Evolutionary conservation across 1,140 invertebrate genomes (phyloP).

Genomic region (Meloidogyne exigua): DNA sequence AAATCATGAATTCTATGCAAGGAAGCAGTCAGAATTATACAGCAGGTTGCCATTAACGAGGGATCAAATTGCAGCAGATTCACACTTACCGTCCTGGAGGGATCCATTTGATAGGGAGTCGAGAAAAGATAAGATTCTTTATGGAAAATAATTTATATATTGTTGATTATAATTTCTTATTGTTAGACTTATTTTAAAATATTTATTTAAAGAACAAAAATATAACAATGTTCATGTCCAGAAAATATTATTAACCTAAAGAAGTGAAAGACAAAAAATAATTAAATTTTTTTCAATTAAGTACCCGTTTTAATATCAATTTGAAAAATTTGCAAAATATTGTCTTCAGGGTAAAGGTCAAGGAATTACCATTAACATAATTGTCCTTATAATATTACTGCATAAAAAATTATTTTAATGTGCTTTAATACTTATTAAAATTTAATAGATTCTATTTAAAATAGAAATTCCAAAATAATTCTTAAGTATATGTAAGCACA

Average conservation of each 20-base stretch:
- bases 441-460: too few relatives aligned
- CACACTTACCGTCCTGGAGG: constrained; percentile 3
- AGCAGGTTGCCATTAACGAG: neutral
- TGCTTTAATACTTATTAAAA: neutral
- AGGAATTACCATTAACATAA: neutral
- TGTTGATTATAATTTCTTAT: neutral
- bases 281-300: too few relatives aligned
- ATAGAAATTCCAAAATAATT: too few relatives aligned
- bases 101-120: constrained; percentile 8
- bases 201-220: neutral
- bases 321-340: neutral
- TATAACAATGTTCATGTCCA: neutral
- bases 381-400: neutral
- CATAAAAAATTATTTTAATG: neutral
- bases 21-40: neutral
- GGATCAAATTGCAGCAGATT: neutral
- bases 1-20: constrained; percentile 10
- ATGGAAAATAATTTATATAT: constrained; percentile 1
- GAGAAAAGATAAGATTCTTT: neutral
- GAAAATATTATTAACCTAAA: too few relatives aligned
- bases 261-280: too few relatives aligned
- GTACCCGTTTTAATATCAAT: constrained; percentile 11
- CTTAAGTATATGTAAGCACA: too few relatives aligned
- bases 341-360: neutral
- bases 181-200: neutral